Base-by-base conservation (phyloP, 2,797 vertebrate species). In the Yasuhikotakia modesta region DNA sequence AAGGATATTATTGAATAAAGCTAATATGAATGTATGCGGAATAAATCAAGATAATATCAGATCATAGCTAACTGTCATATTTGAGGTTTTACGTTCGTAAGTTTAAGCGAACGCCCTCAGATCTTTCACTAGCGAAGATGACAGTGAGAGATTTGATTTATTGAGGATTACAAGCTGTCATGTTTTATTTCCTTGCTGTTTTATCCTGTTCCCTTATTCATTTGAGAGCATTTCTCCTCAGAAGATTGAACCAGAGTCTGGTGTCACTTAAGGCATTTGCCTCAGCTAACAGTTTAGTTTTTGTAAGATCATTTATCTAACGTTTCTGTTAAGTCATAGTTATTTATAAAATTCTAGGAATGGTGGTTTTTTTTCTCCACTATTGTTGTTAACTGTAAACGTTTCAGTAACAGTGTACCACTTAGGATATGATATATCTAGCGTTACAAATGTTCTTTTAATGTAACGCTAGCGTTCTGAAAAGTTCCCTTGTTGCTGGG, bases 1-100 rank as follows among this genome's bases (percentile, higher is more conserved):
- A 1, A n/a, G 13, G 19, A 35, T 17, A 22, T 64, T n/a, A 46
- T 22, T 52, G 13, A 4, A 52, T 64, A 65, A 52, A 53, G 60
- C 35, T 24, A n/a, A n/a, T 53, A 74, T 74, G 21, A 65, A 35
- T 14, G 10, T 21, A 50, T 74, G 35, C 60, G 53, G 32, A 74
- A 43, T 52, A 74, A 43, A 74, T 65, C 14, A 1, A 27, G n/a
- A 8, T 39, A 64, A 64, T 19, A 12, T 30, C 58, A 52, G 46
- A 73, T 48, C 39, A 27, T 57, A 27, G 53, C n/a, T 46, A 71
- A 71, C 39, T 6, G 45, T 63, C 45, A 52, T 35, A 50, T 52
- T 16, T 5, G 21, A 19, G 24, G 21, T 17, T 32, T 50, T 16
- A 14, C 70, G 32, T 73, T 22, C 2, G 32, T 52, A 6, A 30